These are phyloP conservation scores for Xerus rutilus DNA, from an alignment of 2,797 vertebrate genomes.

Conservation along the genomic window DNA sequence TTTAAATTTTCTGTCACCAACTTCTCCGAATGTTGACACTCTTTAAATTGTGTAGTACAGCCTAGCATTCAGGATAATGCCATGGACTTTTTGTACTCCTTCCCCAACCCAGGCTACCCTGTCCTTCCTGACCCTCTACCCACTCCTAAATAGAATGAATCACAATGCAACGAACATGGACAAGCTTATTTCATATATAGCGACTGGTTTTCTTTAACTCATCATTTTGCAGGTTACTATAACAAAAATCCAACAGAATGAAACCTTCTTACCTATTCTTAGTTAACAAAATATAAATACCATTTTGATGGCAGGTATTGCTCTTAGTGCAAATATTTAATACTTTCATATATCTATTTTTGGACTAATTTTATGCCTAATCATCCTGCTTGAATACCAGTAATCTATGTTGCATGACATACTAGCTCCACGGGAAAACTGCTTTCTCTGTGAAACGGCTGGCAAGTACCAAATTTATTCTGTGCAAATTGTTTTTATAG, in stretches of 20 bases:
- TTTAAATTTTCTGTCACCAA: not conserved
- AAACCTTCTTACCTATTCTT: not conserved
- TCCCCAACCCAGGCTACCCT: not conserved
- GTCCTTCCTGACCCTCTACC: not conserved
- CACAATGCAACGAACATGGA: not conserved
- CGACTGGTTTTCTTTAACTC: not conserved
- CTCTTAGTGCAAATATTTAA: constrained; percentile 64
- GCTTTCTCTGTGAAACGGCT: constrained; percentile 81
- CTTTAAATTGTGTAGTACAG: not conserved
- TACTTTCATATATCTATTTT: constrained; percentile 55
- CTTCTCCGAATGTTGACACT: not conserved
- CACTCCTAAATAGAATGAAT: not conserved
- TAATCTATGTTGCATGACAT: constrained; percentile 79
- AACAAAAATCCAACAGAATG: constrained; percentile 6
- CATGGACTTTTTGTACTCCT: not conserved
- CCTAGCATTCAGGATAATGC: not conserved
- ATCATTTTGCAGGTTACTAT: not conserved
- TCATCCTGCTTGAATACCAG: constrained; percentile 81
- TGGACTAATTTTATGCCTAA: constrained; percentile 78
- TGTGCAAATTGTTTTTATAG: constrained; percentile 87
- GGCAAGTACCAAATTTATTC: constrained; percentile 86
- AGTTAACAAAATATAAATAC: constrained; percentile 62
- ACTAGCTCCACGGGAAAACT: constrained; percentile 78
- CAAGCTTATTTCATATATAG: not conserved
- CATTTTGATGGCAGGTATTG: not conserved